Percentiles rank a stretch among this genome's conserved stretches.
These are phyloP conservation scores for Scyliorhinus canicula DNA, from an alignment of 2,797 vertebrate species.

Conservation along the genomic window DNA sequence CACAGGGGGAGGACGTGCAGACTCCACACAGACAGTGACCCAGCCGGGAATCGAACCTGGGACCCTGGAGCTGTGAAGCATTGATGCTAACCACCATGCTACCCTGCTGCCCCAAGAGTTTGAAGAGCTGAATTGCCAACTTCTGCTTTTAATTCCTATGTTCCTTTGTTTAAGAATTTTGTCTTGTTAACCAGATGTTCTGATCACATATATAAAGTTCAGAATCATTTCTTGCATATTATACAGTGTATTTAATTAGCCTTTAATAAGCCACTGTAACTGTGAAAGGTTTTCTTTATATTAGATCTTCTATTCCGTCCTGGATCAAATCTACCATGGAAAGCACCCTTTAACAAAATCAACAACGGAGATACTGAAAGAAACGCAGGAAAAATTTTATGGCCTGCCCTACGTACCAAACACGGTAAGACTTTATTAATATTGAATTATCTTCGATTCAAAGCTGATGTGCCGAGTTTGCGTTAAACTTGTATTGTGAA, in stretches of 20 bases:
- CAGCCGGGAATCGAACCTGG: too few species aligned
- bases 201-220: background rate
- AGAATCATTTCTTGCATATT: background rate
- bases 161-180: too few species aligned
- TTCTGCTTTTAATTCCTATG: too few species aligned
- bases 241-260: background rate
- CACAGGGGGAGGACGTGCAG: too few species aligned
- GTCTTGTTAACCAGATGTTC: background rate
- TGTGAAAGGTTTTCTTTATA: slow-evolving; percentile 42
- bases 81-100: too few species aligned
- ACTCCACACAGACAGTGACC: too few species aligned
- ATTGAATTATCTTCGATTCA: background rate
- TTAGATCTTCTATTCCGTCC: slow-evolving; percentile 86
- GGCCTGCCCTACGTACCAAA: slow-evolving; percentile 79
- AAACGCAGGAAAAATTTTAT: slow-evolving; percentile 84
- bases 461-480: background rate
- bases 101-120: too few species aligned
- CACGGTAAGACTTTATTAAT: slow-evolving; percentile 62
- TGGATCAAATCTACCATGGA: slow-evolving; percentile 93
- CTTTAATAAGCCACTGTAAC: background rate
- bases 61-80: too few species aligned
- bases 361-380: slow-evolving; percentile 82
- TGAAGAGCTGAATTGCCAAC: too few species aligned
- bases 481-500: background rate
- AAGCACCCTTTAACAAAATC: slow-evolving; percentile 70